phyloP scores from a whole-genome alignment of 1,140 invertebrate species.

The Tachypleus tridentatus region DNA sequence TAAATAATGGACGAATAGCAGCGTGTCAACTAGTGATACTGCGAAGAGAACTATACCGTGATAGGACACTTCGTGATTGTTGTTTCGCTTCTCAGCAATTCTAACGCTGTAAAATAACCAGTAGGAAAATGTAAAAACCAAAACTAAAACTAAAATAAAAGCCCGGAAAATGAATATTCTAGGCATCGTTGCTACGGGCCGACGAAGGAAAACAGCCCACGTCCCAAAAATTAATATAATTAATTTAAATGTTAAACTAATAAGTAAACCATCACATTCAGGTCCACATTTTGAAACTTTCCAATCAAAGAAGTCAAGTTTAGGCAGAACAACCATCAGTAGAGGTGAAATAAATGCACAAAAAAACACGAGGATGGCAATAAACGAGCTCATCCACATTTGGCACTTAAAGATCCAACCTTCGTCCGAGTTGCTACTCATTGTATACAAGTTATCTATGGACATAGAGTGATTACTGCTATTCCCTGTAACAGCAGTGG shows the following conservation, averaged over 20 bases:
- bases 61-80: conserved; percentile 23
- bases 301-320: conserved; percentile 47
- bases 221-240: conserved; percentile 77
- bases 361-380: conserved; percentile 61
- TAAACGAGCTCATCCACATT: conserved; percentile 59
- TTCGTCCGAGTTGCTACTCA: conserved; percentile 30
- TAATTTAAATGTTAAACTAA: conserved; percentile 83
- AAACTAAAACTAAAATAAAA: conserved; percentile 72
- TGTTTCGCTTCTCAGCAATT: conserved; percentile 41
- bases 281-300: conserved; percentile 50
- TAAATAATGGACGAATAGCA: conserved; percentile 90
- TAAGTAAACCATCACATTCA: conserved; percentile 77
- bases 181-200: conserved; percentile 73
- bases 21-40: conserved; percentile 75
- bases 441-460: conserved; percentile 58
- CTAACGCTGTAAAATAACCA: conserved; percentile 96
- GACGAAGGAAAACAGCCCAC: conserved; percentile 63
- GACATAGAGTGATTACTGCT: conserved; percentile 90
- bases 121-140: conserved; percentile 85
- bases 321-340: conserved; percentile 85
- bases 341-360: conserved; percentile 82
- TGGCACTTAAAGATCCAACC: conserved; percentile 52
- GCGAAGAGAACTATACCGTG: conserved; percentile 70
- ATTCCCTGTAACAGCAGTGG: conserved; percentile 90
- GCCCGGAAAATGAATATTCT: conserved; percentile 83